Conservation (phyloP, 2,113 vertebrate species). For the Xyliphius kryptos region DNA sequence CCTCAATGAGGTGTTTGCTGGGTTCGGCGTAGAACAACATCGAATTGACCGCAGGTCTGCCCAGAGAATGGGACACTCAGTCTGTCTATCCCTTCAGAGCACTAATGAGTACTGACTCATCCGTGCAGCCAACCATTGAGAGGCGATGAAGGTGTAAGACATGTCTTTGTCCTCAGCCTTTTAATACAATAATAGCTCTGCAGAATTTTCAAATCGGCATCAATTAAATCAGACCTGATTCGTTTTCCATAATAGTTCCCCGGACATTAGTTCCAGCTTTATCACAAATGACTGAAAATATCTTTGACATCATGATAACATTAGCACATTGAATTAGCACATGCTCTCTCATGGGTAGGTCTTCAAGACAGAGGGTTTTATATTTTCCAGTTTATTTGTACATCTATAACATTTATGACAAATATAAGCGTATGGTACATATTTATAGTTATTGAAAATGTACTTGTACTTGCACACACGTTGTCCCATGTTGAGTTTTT, state of each 20-base stretch:
- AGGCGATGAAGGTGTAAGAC: no score
- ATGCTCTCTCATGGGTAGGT: neutral
- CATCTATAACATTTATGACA: no score
- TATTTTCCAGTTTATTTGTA: neutral
- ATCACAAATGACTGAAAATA: neutral
- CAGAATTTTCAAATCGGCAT: neutral
- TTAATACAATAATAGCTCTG: neutral
- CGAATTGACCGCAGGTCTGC: no score
- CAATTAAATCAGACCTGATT: conserved; percentile 4
- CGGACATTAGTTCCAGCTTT: neutral
- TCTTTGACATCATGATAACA: neutral
- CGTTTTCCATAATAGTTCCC: neutral
- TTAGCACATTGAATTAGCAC: neutral
- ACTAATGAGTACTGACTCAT: no score
- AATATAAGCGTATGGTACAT: neutral
- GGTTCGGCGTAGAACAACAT: no score
- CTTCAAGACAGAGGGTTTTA: neutral
- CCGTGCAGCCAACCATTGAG: no score
- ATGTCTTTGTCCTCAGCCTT: neutral
- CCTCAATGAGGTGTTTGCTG: no score
- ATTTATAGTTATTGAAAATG: neutral
- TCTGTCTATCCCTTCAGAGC: no score
- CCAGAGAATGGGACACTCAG: no score
- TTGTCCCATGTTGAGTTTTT: neutral
- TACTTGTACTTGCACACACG: neutral